Evolutionary conservation across 2,797 vertebrate species (phyloP), one percentile per base, ranked within the genome.

Genomic region (Malacoctenus gilli): DNA sequence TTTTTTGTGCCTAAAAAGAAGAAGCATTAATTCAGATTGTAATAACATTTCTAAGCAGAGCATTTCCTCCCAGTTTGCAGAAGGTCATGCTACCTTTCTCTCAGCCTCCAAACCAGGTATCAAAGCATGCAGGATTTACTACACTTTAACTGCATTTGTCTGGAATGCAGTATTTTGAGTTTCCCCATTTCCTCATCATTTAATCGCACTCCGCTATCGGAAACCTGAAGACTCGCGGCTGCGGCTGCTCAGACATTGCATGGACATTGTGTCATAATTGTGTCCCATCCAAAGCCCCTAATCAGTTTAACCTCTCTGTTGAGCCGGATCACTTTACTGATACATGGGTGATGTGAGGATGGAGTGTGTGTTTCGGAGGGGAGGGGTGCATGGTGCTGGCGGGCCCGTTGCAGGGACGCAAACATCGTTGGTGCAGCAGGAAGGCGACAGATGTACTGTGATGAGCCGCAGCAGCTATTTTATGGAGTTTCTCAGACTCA

Each of bases 141-240:
- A 50, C 60, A 49, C 66, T 74, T 68, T 87, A 90, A 92, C 90
- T 85, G 48, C 72, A 80, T 92, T 90, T 87, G 80, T 82, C 75
- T 78, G 89, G 89, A 92, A 92, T 90, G 88, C 74, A 40, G 55
- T 88, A 83, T 90, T 89, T 89, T 83, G 77, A 89, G 70, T 87
- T 80, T 66, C 77, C 79, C 80, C 54, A 87, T 91, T 91, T 92
- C 87, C 85, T 84, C 51, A 32, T 71, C 83, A 85, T 90, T 84
- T 86, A 86, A 87, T 87, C 82, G 63, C 23, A 52, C 75, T 79
- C 55, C 57, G 34, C 71, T 79, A 84, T 82, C 59, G 59, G 88
- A 83, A 86, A 90, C 77, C 71, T 46, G 83, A 90, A 65, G 74
- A 81, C 73, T 50, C 28, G 30, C 46, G 60, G 67, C 77, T 60